These are phyloP conservation scores for Eupithecia pulchellata DNA, from an alignment of 2,888 invertebrate genomes.

Conservation along the genomic window DNA sequence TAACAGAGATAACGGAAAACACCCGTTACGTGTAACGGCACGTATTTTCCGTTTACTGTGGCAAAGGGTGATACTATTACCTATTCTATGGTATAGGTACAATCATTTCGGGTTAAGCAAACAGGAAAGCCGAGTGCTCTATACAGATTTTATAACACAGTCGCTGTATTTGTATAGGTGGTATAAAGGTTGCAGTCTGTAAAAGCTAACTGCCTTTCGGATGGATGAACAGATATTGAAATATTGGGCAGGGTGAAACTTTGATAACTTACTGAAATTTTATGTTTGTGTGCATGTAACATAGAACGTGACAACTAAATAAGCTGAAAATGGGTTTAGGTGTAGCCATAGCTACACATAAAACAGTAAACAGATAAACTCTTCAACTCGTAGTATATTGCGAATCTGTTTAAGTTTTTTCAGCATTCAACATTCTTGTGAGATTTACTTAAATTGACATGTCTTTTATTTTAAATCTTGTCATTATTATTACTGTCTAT, in stretches of 20 bases:
- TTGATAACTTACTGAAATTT: background rate
- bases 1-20: conserved; percentile 6
- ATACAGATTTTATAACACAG: conserved; percentile 1
- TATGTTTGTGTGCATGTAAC: background rate
- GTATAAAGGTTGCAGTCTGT: background rate
- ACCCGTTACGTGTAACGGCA: background rate
- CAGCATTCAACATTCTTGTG: no score
- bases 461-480: no score
- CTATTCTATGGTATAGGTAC: background rate
- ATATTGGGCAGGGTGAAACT: background rate
- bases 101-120: conserved; percentile 3
- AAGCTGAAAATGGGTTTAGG: no score
- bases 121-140: background rate
- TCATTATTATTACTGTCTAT: background rate
- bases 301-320: no score
- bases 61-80: background rate
- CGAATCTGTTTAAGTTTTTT: no score
- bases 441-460: no score
- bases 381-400: no score
- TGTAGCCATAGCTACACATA: no score
- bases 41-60: no score
- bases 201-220: background rate
- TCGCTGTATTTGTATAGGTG: background rate
- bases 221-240: background rate
- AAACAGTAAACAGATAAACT: no score